Conservation (phyloP, 2,113 vertebrate genomes). For the Okapia johnstoni region DNA sequence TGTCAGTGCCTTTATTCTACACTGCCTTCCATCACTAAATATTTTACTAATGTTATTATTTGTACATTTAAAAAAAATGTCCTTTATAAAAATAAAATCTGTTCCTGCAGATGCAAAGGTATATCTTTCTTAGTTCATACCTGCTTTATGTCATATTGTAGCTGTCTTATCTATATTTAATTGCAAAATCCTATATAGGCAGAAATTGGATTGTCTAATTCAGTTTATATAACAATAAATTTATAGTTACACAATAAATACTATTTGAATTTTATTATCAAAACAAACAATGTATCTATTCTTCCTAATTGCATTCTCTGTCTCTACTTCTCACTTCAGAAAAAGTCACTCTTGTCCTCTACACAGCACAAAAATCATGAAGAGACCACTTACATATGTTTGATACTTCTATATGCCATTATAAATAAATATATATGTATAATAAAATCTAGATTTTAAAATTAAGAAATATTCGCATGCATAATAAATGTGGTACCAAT, state of each 20-base stretch:
- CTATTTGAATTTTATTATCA: neutral
- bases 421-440: neutral
- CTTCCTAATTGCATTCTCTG: neutral
- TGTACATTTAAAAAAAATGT: neutral
- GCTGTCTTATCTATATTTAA: neutral
- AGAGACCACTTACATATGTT: neutral
- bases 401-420: neutral
- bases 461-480: neutral
- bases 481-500: neutral
- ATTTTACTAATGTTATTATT: neutral
- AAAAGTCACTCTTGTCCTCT: neutral
- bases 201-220: neutral
- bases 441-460: neutral
- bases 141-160: neutral
- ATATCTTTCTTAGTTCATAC: neutral
- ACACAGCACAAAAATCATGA: neutral
- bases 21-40: neutral
- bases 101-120: neutral
- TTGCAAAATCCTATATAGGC: neutral
- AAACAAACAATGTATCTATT: neutral
- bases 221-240: neutral
- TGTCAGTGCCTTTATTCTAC: neutral
- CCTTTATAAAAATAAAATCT: neutral
- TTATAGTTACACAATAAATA: neutral
- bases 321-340: neutral